These are phyloP conservation scores for Phalanger gymnotis DNA, from an alignment of 2,797 vertebrate species.

Conservation along the genomic window DNA sequence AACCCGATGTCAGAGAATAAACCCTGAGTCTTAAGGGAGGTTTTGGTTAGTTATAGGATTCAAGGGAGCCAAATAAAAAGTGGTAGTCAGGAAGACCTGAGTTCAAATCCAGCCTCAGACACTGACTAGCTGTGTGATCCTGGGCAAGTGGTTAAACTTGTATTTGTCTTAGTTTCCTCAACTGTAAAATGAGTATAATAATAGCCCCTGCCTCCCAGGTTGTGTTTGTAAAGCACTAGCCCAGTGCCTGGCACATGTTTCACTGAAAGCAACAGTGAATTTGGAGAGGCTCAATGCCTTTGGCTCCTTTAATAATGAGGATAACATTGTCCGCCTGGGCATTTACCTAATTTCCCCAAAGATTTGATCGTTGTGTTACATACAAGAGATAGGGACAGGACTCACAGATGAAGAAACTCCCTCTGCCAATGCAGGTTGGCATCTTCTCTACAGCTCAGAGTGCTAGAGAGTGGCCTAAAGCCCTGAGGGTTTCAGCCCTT, in stretches of 20 bases:
- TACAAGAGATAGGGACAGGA: too few species aligned
- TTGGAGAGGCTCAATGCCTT: too few species aligned
- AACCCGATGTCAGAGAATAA: not conserved
- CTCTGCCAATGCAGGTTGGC: not conserved
- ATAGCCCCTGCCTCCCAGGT: too few species aligned
- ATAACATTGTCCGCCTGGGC: too few species aligned
- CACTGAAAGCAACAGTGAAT: not conserved
- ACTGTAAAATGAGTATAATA: too few species aligned
- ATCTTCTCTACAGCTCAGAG: not conserved
- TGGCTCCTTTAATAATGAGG: too few species aligned
- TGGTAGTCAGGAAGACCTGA: too few species aligned
- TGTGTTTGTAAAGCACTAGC: not conserved
- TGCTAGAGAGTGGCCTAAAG: not conserved
- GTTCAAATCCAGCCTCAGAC: too few species aligned
- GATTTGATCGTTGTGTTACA: too few species aligned
- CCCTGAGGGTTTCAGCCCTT: not conserved
- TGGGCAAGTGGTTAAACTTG: not conserved
- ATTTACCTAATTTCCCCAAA: too few species aligned
- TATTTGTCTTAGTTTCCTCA: not conserved
- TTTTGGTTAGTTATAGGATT: not conserved
- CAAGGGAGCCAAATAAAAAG: not conserved
- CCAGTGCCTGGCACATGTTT: not conserved
- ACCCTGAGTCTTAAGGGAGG: not conserved
- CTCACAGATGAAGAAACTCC: not conserved
- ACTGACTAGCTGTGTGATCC: too few species aligned